These are phyloP conservation scores for Protodeltote pygarga DNA, from an alignment of 2,888 invertebrate species.

Conservation along the genomic window DNA sequence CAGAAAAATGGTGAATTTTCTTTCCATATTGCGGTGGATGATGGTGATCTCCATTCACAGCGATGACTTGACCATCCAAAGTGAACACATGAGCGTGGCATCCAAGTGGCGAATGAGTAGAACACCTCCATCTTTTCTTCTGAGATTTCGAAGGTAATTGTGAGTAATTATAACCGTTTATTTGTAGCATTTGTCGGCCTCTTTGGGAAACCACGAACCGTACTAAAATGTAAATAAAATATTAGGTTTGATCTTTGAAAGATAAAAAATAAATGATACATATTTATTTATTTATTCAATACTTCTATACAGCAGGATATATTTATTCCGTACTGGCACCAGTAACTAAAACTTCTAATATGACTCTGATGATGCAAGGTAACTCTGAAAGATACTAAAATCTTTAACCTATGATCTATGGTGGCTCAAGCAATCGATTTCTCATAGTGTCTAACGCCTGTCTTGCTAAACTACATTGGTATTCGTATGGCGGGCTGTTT, in stretches of 20 bases:
- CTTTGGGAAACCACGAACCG: conserved; percentile 51
- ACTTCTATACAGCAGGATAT: too few relatives aligned
- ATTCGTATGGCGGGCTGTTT: too few relatives aligned
- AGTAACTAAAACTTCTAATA: too few relatives aligned
- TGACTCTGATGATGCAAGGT: too few relatives aligned
- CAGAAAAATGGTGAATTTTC: too few relatives aligned
- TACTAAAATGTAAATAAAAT: conserved; percentile 42
- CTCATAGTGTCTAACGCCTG: too few relatives aligned
- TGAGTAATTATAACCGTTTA: conserved; percentile 58
- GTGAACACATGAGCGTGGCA: conserved; percentile 57
- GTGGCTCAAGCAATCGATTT: too few relatives aligned
- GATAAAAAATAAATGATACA: background rate
- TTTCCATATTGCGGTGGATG: conserved; percentile 9
- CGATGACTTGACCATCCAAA: conserved; percentile 23
- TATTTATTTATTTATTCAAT: too few relatives aligned
- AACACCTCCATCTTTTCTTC: conserved; percentile 55
- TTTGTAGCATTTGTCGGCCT: conserved; percentile 55
- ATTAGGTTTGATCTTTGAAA: background rate
- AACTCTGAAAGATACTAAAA: too few relatives aligned
- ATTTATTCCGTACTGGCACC: too few relatives aligned
- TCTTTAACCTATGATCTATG: too few relatives aligned
- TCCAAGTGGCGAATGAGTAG: conserved; percentile 52
- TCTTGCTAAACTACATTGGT: too few relatives aligned
- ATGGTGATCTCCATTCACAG: conserved; percentile 16
- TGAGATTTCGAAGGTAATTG: conserved; percentile 13